Conservation (phyloP, 2,888 invertebrate species). For the Branchellion lobata region DNA sequence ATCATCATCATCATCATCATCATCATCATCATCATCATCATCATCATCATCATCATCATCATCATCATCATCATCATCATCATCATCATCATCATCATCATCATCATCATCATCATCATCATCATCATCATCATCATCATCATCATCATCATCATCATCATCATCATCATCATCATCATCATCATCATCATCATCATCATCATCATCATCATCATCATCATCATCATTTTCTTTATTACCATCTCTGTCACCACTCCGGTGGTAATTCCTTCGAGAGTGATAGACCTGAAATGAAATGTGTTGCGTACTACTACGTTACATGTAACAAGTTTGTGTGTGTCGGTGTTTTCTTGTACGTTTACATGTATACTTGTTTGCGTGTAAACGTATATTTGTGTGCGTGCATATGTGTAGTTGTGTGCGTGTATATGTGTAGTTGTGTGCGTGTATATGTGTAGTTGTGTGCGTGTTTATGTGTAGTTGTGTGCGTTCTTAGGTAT, state of each 20-base stretch:
- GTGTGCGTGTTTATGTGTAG: too few species aligned
- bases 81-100: neutral
- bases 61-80: neutral
- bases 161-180: conserved; percentile 18
- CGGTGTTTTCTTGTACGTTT: too few species aligned
- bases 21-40: neutral
- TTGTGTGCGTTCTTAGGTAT: too few species aligned
- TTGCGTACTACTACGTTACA: too few species aligned
- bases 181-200: neutral
- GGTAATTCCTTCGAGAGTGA: neutral
- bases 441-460: too few species aligned
- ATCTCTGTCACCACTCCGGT: neutral
- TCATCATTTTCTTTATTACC: neutral
- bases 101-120: neutral
- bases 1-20: conserved; percentile 3
- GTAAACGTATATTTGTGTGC: too few species aligned
- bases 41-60: neutral
- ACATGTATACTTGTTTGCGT: too few species aligned
- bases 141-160: conserved; percentile 6
- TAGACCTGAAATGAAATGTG: too few species aligned
- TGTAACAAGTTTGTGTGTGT: too few species aligned
- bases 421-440: too few species aligned
- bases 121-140: neutral
- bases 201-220: neutral
- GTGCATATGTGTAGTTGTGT: too few species aligned